A percentile compares a stretch with the other conserved stretches of the same genome.
Conservation (phyloP, 2,113 vertebrate genomes). For the Vulpes ferrilata region DNA sequence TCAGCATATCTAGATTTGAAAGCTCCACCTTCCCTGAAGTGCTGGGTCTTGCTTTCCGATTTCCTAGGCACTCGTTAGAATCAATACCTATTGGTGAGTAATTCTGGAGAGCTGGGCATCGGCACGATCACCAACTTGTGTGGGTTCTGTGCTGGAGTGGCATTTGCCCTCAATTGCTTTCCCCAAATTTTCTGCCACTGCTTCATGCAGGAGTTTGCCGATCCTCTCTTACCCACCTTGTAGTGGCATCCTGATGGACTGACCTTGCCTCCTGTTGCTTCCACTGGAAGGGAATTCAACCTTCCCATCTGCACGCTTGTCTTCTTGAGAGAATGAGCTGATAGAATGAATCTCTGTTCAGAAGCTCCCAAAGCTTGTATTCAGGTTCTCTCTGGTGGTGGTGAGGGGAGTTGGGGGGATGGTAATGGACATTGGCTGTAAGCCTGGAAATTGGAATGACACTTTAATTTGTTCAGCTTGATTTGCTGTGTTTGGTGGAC, state of each 20-base stretch:
- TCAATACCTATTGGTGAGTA: background rate
- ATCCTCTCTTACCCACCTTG: background rate
- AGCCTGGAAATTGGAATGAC: background rate
- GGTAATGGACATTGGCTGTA: no score
- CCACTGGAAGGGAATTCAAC: background rate
- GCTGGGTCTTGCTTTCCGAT: background rate
- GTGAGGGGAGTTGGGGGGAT: background rate
- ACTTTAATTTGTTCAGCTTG: background rate
- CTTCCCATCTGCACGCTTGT: background rate
- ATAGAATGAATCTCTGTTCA: background rate
- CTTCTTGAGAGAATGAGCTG: background rate
- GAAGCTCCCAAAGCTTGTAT: background rate
- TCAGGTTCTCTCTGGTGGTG: background rate
- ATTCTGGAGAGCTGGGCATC: background rate
- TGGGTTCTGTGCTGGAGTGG: no score
- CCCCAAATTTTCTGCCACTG: accelerated
- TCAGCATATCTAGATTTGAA: background rate
- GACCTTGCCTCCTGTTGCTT: background rate
- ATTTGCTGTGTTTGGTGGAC: background rate
- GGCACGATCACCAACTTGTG: accelerated
- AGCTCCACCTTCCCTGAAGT: no score
- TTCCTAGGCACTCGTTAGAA: background rate
- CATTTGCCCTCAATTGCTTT: background rate
- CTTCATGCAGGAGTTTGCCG: background rate
- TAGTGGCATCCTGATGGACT: accelerated